Evolutionary conservation across 2,797 vertebrate genomes (phyloP), one percentile per base, ranked within the genome.

Genomic region (Heterohyrax brucei): DNA sequence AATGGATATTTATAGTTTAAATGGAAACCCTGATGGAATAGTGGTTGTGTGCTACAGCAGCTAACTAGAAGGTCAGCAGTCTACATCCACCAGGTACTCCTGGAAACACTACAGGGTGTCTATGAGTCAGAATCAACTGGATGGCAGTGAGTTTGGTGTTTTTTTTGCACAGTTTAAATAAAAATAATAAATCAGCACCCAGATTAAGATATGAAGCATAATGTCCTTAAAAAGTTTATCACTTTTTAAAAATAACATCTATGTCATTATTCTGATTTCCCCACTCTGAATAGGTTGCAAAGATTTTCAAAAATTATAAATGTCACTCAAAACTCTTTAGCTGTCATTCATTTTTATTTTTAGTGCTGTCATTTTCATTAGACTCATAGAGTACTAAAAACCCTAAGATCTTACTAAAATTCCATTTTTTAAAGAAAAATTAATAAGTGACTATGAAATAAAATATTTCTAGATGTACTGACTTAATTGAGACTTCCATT

Each of bases 261-360:
- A 61, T 73, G 66, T n/a, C 48, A 78, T 95, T 93, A 18, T 88
- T 97, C 76, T 85, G 48, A 77, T 85, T 96, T 50, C 89, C 21
- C 48, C 61, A 26, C n/a, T 93, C 46, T 14, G 89, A 4, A 84
- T 91, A 93, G 30, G n/a, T 89, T 89, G 59, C 79, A 93, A 76
- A 86, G 5, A 66, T 94, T 95, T 95, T 93, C 39, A 73, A 70
- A 95, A 95, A 70, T 84, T 88, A 10, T 87, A 73, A 78, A 28
- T 91, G 86, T 92, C 66, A 95, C 87, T 96, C 81, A 95, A 78
- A 94, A 50, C 44, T 80, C 39, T 92, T 91, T 66, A 61, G 16
- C 70, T 96, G 76, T 88, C 94, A 97, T 76, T 97, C 46, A 56
- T 68, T 90, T 24, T 95, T 96, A 93, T 88, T 96, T 94, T 94